Conservation (phyloP, 2,888 invertebrate species). For the Pegoplata infirma region DNA sequence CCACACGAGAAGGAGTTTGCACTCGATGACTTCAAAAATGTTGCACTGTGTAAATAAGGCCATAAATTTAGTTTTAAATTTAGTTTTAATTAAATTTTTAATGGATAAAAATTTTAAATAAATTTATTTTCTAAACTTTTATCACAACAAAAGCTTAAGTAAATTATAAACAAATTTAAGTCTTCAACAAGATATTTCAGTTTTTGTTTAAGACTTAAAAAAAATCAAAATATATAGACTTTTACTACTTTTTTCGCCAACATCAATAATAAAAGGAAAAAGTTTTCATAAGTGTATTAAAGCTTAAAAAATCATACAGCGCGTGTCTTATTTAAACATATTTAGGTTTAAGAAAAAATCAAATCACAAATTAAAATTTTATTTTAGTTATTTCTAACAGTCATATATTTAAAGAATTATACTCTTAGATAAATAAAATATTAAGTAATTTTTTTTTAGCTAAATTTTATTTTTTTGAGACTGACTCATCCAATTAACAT, state of each 20-base stretch:
- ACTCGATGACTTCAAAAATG: too few species aligned
- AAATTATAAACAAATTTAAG: constrained; percentile 7
- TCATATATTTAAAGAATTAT: neutral
- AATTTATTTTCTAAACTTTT: constrained; percentile 16
- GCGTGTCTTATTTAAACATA: too few species aligned
- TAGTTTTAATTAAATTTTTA: neutral
- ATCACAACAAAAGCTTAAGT: neutral
- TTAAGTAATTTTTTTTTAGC: constrained; percentile 17
- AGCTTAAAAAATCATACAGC: neutral
- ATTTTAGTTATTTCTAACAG: neutral
- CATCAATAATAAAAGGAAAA: neutral
- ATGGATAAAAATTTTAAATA: neutral
- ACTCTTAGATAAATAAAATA: neutral
- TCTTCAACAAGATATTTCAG: neutral
- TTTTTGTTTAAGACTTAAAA: constrained; percentile 6
- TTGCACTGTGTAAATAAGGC: too few species aligned
- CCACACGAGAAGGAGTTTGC: too few species aligned
- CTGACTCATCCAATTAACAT: too few species aligned
- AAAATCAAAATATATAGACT: constrained; percentile 1
- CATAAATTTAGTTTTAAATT: neutral
- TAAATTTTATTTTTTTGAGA: constrained; percentile 51
- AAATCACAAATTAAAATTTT: neutral
- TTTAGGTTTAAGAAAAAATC: too few species aligned
- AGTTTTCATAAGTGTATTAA: neutral
- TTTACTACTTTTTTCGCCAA: neutral